Conservation (phyloP, 2,888 invertebrate species). For the Geotrupes spiniger region DNA sequence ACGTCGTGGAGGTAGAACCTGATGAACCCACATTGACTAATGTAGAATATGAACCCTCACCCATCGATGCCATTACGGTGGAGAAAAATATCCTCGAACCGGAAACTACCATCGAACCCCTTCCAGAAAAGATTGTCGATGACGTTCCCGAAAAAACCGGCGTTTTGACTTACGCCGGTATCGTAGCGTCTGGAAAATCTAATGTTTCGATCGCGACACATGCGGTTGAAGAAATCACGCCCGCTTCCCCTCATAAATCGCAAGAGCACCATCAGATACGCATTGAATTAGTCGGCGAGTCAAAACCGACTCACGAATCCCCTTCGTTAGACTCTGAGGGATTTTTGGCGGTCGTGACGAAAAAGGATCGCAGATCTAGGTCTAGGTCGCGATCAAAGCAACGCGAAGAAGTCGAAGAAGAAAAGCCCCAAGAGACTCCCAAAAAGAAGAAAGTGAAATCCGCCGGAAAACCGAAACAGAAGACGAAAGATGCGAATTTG, state of each 20-base stretch:
- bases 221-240: too few species aligned
- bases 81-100: too few species aligned
- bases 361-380: slow-evolving; percentile 35
- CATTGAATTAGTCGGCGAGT: slow-evolving; percentile 22
- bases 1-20: slow-evolving; percentile 10
- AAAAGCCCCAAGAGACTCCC: background rate
- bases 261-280: slow-evolving; percentile 6
- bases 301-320: slow-evolving; percentile 3
- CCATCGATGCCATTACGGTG: too few species aligned
- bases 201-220: slow-evolving; percentile 4
- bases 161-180: slow-evolving; percentile 32
- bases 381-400: slow-evolving; percentile 35
- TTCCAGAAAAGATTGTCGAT: background rate
- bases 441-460: background rate
- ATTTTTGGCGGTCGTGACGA: slow-evolving; percentile 35
- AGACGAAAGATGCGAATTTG: slow-evolving; percentile 12
- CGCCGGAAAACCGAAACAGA: slow-evolving; percentile 7
- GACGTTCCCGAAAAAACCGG: slow-evolving; percentile 1
- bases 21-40: slow-evolving; percentile 9
- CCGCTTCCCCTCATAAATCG: background rate
- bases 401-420: slow-evolving; percentile 8
- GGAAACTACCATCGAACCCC: slow-evolving; percentile 7
- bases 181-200: slow-evolving; percentile 30
- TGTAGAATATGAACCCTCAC: background rate
- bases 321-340: slow-evolving; percentile 33